Base-by-base conservation (phyloP, 2,888 invertebrate genomes). In the Carcina quercana region DNA sequence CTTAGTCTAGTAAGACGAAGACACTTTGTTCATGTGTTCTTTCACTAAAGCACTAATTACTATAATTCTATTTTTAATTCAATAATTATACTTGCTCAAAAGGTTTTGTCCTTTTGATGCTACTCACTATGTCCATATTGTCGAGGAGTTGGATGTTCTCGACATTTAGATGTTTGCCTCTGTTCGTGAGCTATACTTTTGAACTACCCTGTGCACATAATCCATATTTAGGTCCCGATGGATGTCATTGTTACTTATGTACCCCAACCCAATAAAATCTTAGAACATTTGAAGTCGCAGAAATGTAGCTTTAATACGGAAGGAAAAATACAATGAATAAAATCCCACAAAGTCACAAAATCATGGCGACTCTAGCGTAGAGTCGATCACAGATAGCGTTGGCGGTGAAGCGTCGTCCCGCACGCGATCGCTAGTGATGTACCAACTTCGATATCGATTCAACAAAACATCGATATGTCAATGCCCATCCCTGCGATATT, bases 401-500 rank as follows among this genome's bases (percentile, higher is more conserved):
- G 37, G 50, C 55, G n/a, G n/a, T 55, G 64, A 74, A 72, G 72
- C 59, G 57, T 59, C 42, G 34, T 37, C 30, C 38, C 38, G 53
- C 78, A 79, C 82, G 79, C 80, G 75, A 80, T 65, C 50, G 51
- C 62, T 79, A 79, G 80, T 73, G 80, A 64, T 79, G 82, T 65
- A 46, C 64, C 28, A 47, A 31, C 38, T 11, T 24, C 30, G 27
- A 30, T 69, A 78, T 78, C 74, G 76, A 78, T 73, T 69, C 44
- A 71, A 72, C 69, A 66, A 50, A 38, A n/a, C n/a, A n/a, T n/a
- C n/a, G n/a, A n/a, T n/a, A n/a, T n/a, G n/a, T n/a, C n/a, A n/a
- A n/a, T n/a, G n/a, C n/a, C n/a, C n/a, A n/a, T n/a, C n/a, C n/a
- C n/a, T n/a, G n/a, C n/a, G n/a, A n/a, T n/a, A n/a, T n/a, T n/a